Evolutionary conservation across 2,888 invertebrate species (phyloP), one percentile per base, ranked within the genome.

Genomic region (Agrochola litura): DNA sequence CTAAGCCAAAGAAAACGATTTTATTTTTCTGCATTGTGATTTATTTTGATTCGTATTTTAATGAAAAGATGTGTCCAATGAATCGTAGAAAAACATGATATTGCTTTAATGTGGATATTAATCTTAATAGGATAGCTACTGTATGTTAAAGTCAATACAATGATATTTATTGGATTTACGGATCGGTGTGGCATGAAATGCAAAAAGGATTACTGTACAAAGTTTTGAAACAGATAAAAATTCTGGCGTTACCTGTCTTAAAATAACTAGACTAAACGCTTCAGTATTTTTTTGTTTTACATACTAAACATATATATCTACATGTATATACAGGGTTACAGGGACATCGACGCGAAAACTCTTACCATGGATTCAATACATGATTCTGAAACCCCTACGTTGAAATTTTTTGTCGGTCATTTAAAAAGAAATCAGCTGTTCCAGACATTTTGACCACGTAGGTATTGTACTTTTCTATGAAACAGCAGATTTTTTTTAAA

Each of bases 91-190:
- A 63, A 46, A 78, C n/a, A 30, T 54, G 25, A 56, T 61, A 63
- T 67, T 30, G 64, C 25, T 73, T 73, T 73, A 49, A 52, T n/a
- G n/a, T 66, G 10, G 22, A 14, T 16, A 65, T 69, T 63, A 16
- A 65, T 78, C 25, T 61, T 66, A 9, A 66, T 66, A 46, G 22
- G 22, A 49, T 63, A 19, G 30, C 25, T 64, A 30, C 22, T 76
- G n/a, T 56, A 46, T 56, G 66, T 41, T 78, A 43, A 30, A 66
- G 41, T 72, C 41, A 19, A 54, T 77, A 41, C 25, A 43, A 1
- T 56, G 37, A 65, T 60, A 68, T 56, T 67, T 73, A 79, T 79
- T 73, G 49, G 63, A 56, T 66, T 67, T 12, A 49, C 49, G 70
- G 49, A 46, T 77, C 46, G 25, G n/a, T 41, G 46, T 41, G 46